Conservation (phyloP, 2,888 invertebrate genomes). For the Melolontha melolontha region DNA sequence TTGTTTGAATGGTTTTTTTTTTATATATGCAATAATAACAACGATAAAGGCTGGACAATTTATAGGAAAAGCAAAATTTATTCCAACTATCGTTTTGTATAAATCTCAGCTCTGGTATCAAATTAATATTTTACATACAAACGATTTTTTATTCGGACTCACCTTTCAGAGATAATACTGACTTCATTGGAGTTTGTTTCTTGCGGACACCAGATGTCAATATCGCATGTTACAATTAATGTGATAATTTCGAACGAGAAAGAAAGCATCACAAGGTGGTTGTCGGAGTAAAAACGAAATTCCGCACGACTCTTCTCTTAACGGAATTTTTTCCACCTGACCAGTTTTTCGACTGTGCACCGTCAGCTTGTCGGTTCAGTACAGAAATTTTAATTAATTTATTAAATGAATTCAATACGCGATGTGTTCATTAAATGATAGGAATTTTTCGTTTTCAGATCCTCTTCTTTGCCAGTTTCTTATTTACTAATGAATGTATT, state of each 20-base stretch:
- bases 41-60: no score
- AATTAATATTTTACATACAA: no score
- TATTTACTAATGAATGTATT: no score
- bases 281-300: constrained; percentile 38
- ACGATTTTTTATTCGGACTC: background rate
- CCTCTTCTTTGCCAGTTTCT: background rate
- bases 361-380: constrained; percentile 9
- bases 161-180: background rate
- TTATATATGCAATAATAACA: no score
- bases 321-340: constrained; percentile 23
- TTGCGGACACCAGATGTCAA: constrained; percentile 27
- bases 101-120: no score
- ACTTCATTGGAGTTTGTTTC: constrained; percentile 9
- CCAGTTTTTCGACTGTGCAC: constrained; percentile 23
- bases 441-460: background rate
- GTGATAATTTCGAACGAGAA: constrained; percentile 44
- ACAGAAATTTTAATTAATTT: constrained; percentile 34
- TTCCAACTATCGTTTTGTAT: no score
- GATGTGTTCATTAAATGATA: constrained; percentile 15
- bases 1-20: no score
- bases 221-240: constrained; percentile 42
- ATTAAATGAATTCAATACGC: constrained; percentile 30
- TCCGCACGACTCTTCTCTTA: constrained; percentile 9
- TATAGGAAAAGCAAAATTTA: no score
- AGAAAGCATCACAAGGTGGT: constrained; percentile 13